Base-by-base conservation (phyloP, 1,140 invertebrate genomes). In the Telenomus remus region DNA sequence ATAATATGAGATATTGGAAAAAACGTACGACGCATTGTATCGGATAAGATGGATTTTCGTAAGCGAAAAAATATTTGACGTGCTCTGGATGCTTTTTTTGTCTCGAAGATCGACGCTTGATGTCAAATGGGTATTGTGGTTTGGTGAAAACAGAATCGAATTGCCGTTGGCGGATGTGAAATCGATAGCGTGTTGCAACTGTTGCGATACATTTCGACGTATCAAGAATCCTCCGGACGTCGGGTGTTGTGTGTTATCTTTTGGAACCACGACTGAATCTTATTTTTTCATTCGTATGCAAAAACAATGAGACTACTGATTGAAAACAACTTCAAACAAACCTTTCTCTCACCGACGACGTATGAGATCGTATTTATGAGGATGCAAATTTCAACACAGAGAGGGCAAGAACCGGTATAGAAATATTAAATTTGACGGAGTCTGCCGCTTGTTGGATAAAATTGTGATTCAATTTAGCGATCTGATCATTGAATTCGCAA, bases 151-250 rank as follows among this genome's bases (percentile, higher is more conserved):
- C 70, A 63, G 64, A 69, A 75, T 75, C 47, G 64, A 53, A 69
- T 69, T 39, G 59, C 56, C 59, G 53, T 59, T 69, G 65, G 64
- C 64, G 72, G 72, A 75, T 75, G 65, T 75, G 72, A 69, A 69
- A 75, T 75, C 64, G 65, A 69, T 75, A 63, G 42, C 48, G 53
- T 60, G 65, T 48, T 14, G 64, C 63, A 68, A 68, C 51, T 56
- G 63, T 59, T 63, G 15, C 63, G 34, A 39, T 27, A 55, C 55
- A 64, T 68, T 63, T 51, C 57, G 56, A 66, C 35, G 49, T 9
- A n/a, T 37, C 34, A 37, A 6, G 19, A 27, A 27, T 1, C 19
- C 19, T 27, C 19, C 19, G 19, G 19, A 27, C 19, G 19, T 27
- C 19, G 19, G 19, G 19, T 27, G 19, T 27, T 27, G 19, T 27